A percentile compares a stretch with the other conserved stretches of the same genome.
These are phyloP conservation scores for Conomelus anceps DNA, from an alignment of 2,888 invertebrate genomes.

Conservation along the genomic window DNA sequence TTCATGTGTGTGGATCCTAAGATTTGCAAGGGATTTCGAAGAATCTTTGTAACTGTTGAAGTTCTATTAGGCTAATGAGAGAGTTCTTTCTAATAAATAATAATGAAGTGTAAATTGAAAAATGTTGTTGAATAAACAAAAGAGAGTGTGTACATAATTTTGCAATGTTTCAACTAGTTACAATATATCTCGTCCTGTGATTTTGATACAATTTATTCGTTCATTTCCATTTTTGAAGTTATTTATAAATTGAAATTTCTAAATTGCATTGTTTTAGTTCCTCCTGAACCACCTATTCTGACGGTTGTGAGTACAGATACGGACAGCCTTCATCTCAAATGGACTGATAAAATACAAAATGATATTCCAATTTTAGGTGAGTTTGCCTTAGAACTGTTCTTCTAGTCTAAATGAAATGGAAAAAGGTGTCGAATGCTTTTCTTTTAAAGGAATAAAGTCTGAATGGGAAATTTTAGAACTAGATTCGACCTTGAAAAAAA, in stretches of 20 bases:
- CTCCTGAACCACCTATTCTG: slow-evolving; percentile 77
- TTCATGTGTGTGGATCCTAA: no score
- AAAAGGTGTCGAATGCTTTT: neutral
- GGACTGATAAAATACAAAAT: slow-evolving; percentile 73
- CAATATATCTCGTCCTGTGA: neutral
- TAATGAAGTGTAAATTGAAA: no score
- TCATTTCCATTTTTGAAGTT: neutral
- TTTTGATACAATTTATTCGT: neutral
- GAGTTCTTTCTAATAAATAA: no score
- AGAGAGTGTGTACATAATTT: no score
- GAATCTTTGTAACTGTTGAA: no score
- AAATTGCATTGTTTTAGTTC: slow-evolving; percentile 50
- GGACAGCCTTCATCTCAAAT: slow-evolving; percentile 73
- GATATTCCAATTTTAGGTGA: slow-evolving; percentile 66
- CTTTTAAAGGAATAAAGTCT: neutral
- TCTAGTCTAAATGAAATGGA: no score
- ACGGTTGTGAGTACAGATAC: slow-evolving; percentile 75
- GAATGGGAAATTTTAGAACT: neutral
- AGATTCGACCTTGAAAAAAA: no score
- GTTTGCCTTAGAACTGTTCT: neutral
- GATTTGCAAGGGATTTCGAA: no score
- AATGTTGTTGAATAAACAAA: no score
- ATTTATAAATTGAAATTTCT: neutral
- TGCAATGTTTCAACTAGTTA: neutral
- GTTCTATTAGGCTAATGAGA: no score